Percentiles rank a stretch among this genome's conserved stretches.
Conservation (phyloP, 2,888 invertebrate species). For the Balanococcus diminutus region DNA sequence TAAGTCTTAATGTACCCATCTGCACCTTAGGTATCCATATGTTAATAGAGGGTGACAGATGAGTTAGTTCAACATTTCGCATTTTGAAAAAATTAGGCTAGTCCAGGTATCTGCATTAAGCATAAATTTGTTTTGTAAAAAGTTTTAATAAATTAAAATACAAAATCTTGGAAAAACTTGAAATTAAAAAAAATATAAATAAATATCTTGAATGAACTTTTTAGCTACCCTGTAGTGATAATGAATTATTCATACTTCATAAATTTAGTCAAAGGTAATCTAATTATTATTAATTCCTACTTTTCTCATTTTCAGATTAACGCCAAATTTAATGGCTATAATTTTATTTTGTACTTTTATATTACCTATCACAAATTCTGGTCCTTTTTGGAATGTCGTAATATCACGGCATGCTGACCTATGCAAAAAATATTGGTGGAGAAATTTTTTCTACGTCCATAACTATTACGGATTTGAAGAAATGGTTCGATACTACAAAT, state of each 20-base stretch:
- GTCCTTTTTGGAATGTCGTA: constrained; percentile 68
- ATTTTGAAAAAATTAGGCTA: too few relatives aligned
- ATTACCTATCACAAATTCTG: constrained; percentile 65
- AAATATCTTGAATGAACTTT: too few relatives aligned
- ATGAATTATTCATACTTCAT: too few relatives aligned
- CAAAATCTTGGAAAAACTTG: background rate
- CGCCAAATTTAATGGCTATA: constrained; percentile 65
- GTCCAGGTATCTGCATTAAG: too few relatives aligned
- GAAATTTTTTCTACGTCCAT: constrained; percentile 67
- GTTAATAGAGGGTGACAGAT: too few relatives aligned
- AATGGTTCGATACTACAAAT: constrained; percentile 63
- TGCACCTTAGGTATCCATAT: too few relatives aligned
- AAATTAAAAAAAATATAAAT: too few relatives aligned
- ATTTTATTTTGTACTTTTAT: constrained; percentile 68
- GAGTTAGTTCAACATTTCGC: too few relatives aligned
- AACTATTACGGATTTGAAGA: constrained; percentile 69
- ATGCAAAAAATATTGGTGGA: constrained; percentile 68
- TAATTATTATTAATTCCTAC: background rate
- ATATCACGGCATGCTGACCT: constrained; percentile 66
- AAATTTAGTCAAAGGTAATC: too few relatives aligned
- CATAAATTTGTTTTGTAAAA: too few relatives aligned
- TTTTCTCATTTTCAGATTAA: constrained; percentile 61
- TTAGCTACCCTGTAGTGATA: too few relatives aligned
- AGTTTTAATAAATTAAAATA: background rate
- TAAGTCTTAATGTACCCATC: background rate